A percentile compares a stretch with the other conserved stretches of the same genome.
Conservation (phyloP, 37 sponge, comb jelly and placozoan species). For the Spongilla lacustris region DNA sequence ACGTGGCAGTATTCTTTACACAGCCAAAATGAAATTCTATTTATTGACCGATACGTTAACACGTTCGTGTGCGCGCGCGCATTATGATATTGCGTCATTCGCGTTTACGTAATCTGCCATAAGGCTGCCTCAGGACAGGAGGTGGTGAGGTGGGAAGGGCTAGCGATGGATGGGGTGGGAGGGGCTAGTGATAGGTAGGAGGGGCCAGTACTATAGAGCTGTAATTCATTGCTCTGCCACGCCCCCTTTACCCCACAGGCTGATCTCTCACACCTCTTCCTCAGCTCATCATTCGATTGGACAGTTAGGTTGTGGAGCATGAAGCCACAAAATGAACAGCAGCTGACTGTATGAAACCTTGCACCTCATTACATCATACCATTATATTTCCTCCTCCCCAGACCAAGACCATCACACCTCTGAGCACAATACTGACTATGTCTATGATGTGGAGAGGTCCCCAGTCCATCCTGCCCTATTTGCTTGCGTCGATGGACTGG, state of each 20-base stretch:
- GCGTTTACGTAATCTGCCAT: conserved; percentile 74
- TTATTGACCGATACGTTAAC: too few species aligned
- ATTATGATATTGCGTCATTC: too few species aligned
- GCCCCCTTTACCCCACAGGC: conserved; percentile 25
- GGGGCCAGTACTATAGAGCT: background rate
- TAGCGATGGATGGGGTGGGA: background rate
- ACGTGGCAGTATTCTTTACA: too few species aligned
- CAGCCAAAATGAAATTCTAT: too few species aligned
- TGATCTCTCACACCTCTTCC: conserved; percentile 90
- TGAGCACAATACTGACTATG: conserved; percentile 90
- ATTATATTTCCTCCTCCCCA: background rate
- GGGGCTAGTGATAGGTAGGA: background rate
- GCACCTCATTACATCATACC: background rate
- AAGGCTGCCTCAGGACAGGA: conserved; percentile 60
- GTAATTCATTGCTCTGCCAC: too few species aligned
- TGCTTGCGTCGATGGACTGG: conserved; percentile 91
- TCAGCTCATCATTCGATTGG: conserved; percentile 98
- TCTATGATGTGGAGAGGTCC: conserved; percentile 97
- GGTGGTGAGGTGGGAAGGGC: background rate
- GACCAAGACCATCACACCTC: conserved; percentile 73
- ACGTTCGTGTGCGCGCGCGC: too few species aligned
- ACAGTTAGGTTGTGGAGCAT: conserved; percentile 95
- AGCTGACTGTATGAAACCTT: conserved; percentile 49
- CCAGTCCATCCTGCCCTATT: conserved; percentile 96
- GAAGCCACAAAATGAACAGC: conserved; percentile 73